Percentiles rank a stretch among this genome's conserved stretches.
These are phyloP conservation scores for Vultur gryphus DNA, from an alignment of 2,797 vertebrate species.

Conservation along the genomic window DNA sequence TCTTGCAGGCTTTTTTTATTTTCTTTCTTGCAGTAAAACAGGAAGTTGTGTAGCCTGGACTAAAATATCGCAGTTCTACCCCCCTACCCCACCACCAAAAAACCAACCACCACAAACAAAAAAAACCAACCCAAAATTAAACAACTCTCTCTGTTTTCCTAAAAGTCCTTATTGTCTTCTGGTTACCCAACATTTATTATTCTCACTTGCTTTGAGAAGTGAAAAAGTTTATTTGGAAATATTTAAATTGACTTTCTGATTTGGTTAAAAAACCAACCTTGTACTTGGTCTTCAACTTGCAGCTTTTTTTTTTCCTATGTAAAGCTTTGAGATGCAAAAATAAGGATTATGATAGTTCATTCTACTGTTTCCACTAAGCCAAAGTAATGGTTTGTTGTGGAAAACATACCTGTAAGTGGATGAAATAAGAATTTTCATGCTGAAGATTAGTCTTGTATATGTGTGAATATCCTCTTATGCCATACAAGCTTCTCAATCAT, in stretches of 20 bases:
- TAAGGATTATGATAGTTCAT: background rate
- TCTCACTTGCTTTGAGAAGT: background rate
- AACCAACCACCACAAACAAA: background rate
- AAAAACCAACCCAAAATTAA: background rate
- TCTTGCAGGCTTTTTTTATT: background rate
- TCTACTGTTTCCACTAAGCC: background rate
- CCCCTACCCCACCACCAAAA: background rate
- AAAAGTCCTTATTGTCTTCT: background rate
- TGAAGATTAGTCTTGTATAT: background rate
- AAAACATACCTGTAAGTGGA: background rate
- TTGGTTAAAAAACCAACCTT: background rate
- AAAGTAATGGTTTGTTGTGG: background rate
- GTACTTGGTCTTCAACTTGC: background rate
- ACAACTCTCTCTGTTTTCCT: background rate
- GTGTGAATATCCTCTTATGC: background rate
- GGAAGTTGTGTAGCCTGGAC: background rate
- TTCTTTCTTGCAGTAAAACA: background rate
- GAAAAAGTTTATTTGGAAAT: background rate
- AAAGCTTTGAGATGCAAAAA: background rate
- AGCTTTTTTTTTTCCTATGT: background rate
- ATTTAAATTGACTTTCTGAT: background rate
- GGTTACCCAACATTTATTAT: background rate
- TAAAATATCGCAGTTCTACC: background rate
- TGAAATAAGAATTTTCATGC: background rate
- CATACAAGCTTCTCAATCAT: background rate